phyloP scores from a whole-genome alignment of 1,140 invertebrate species.

The Metaphire vulgaris region DNA sequence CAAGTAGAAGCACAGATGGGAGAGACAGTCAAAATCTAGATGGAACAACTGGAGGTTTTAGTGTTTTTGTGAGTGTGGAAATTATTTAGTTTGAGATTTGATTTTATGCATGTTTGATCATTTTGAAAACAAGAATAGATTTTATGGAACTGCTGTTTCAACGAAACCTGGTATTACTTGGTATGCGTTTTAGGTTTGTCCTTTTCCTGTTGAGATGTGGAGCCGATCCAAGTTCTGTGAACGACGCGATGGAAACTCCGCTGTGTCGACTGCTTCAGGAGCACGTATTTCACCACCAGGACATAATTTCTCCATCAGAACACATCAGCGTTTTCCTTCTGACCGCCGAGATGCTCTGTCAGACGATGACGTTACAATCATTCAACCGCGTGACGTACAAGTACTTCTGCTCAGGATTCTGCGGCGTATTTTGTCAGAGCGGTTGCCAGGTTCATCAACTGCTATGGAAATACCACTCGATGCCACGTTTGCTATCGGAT shows the following conservation, averaged over 20 bases:
- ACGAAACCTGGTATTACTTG: too few species aligned
- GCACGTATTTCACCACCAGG: neutral
- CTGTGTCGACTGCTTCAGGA: neutral
- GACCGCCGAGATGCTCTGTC: neutral
- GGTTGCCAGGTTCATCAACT: neutral
- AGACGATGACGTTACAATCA: neutral
- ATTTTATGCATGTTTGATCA: too few species aligned
- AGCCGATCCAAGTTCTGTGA: neutral
- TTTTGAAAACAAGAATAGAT: too few species aligned
- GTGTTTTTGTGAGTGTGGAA: too few species aligned
- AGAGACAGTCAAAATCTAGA: too few species aligned
- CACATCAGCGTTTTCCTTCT: neutral
- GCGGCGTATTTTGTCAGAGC: neutral
- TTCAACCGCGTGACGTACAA: neutral
- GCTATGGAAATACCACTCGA: neutral
- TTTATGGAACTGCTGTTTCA: too few species aligned
- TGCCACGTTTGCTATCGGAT: neutral
- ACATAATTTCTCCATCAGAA: too few species aligned
- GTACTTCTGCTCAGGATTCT: neutral
- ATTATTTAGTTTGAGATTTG: too few species aligned
- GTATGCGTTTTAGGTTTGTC: neutral
- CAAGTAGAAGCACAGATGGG: too few species aligned
- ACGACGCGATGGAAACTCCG: neutral
- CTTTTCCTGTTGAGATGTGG: neutral
- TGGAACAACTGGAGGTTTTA: too few species aligned